Evolutionary conservation across 2,113 vertebrate species (phyloP).

Genomic region (Oxyruncus cristatus): DNA sequence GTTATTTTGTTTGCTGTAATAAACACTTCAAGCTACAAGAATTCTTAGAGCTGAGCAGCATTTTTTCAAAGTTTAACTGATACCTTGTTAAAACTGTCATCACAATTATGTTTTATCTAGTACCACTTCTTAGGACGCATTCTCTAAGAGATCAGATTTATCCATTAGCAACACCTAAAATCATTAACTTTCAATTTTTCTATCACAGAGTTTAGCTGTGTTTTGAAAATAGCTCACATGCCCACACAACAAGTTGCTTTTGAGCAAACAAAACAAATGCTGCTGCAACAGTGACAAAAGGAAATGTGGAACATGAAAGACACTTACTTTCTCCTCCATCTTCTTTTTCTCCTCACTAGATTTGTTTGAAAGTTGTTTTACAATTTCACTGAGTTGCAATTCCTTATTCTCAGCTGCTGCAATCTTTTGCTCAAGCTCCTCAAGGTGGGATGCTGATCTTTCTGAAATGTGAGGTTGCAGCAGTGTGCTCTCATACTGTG

Average conservation of each 20-base stretch:
- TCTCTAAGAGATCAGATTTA: not conserved
- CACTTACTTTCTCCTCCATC: conserved; percentile 91
- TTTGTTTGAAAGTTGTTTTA: conserved; percentile 85
- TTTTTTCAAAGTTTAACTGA: not conserved
- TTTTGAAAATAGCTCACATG: not conserved
- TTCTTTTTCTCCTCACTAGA: conserved; percentile 90
- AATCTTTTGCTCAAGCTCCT: conserved; percentile 85
- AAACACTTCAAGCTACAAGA: not conserved
- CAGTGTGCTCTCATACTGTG: conserved; percentile 66
- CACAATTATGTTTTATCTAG: not conserved
- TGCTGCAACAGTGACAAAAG: not conserved
- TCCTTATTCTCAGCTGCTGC: conserved; percentile 83
- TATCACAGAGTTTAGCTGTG: not conserved
- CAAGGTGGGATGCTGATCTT: conserved; percentile 66
- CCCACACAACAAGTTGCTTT: not conserved
- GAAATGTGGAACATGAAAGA: not conserved
- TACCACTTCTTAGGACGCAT: not conserved
- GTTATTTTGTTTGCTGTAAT: not conserved
- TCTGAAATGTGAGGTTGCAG: conserved; percentile 68
- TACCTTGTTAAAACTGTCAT: not conserved
- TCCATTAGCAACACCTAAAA: not conserved
- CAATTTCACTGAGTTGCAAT: conserved; percentile 82
- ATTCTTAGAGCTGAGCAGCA: not conserved
- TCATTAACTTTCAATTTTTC: not conserved
- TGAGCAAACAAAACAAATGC: not conserved